Evolutionary conservation across 2,888 invertebrate genomes (phyloP), one percentile per base, ranked within the genome.

Genomic region (Drosophila monieri): DNA sequence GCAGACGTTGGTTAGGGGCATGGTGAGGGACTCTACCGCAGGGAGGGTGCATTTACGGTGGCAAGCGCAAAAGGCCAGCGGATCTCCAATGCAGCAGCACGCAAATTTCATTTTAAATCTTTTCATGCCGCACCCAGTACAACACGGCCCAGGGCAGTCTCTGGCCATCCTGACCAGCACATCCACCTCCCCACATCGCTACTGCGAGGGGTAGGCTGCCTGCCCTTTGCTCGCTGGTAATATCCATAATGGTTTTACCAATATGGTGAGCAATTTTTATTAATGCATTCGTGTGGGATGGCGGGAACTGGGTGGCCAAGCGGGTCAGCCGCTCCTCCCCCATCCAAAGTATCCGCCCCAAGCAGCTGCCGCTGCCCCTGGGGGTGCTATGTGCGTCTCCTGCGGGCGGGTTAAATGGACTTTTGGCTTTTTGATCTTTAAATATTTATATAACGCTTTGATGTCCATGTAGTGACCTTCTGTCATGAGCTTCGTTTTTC

Each of bases 191-290:
- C 21, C 51, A 25, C 23, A 53, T 48, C 10, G 23, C 18, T 23
- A 65, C 43, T 21, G 66, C 27, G 8, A 27, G 39, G 51, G 48
- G 60, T 57, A 51, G 56, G 64, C 54, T 32, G 49, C 27, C 75
- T 62, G 78, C 70, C 85, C 69, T 72, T 79, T 79, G 79, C 85
- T 80, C 70, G 74, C 62, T 67, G 79, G 89, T 90, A 90, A 89
- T 89, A 90, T 88, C 89, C 90, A 89, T 89, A 89, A 89, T 89
- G 89, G 89, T 90, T 89, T 89, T 90, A 88, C 89, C 90, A 90
- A 89, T 89, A 89, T 89, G 90, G 80, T 88, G 88, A 85, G 65
- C 85, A 74, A 86, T 88, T 89, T 90, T 89, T 89, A 89, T 90
- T 89, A 89, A 89, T 86, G 88, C 78, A 77, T 64, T 65, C 64